Evolutionary conservation across 1,140 invertebrate species (phyloP).

Genomic region (Cyclargus thomasi): DNA sequence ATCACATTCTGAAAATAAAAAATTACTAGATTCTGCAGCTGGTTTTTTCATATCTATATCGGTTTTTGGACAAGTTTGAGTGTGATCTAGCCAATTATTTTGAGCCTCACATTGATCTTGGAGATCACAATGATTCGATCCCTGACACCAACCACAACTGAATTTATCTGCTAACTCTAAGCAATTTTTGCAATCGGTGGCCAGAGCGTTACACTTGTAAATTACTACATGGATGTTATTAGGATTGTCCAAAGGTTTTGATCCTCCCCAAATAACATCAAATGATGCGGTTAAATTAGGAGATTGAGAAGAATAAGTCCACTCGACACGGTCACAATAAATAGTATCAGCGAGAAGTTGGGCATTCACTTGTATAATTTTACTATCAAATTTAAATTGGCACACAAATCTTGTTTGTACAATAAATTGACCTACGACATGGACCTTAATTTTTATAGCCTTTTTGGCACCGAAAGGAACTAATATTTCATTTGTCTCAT

Average conservation of each 20-base stretch:
- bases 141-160: constrained; percentile 95
- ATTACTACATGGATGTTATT: constrained; percentile 91
- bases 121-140: constrained; percentile 91
- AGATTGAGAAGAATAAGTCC: constrained; percentile 90
- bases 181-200: constrained; percentile 96
- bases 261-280: constrained; percentile 96
- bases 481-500: constrained; percentile 91
- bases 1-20: constrained; percentile 98
- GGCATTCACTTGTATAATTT: constrained; percentile 93
- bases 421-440: constrained; percentile 95
- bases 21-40: constrained; percentile 94
- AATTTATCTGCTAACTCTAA: constrained; percentile 92
- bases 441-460: constrained; percentile 93
- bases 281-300: constrained; percentile 95
- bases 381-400: constrained; percentile 96
- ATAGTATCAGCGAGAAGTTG: constrained; percentile 93
- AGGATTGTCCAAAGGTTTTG: constrained; percentile 95
- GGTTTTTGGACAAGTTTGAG: constrained; percentile 94
- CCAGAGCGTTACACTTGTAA: constrained; percentile 95
- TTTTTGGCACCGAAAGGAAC: constrained; percentile 93
- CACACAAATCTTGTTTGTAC: constrained; percentile 95
- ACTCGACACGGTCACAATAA: constrained; percentile 94
- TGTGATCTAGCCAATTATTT: constrained; percentile 90
- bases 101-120: constrained; percentile 89
- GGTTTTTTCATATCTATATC: constrained; percentile 78